Conservation (phyloP, 2,113 vertebrate genomes). For the Indicator maculatus region DNA sequence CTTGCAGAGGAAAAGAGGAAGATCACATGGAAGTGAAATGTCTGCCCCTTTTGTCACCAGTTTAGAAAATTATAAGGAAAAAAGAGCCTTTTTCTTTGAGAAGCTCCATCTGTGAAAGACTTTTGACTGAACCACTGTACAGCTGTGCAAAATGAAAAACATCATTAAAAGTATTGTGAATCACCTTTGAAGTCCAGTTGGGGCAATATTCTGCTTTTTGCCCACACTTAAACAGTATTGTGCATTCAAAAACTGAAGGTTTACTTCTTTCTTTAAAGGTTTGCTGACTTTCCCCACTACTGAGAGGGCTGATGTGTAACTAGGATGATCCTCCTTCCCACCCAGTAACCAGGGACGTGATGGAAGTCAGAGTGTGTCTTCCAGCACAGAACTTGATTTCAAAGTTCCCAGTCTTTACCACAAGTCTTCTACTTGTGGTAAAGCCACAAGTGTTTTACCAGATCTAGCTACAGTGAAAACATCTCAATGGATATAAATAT, state of each 20-base stretch:
- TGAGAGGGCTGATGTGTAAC: not conserved
- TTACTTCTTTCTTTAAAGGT: not conserved
- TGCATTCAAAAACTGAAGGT: not conserved
- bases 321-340: not conserved
- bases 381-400: slow-evolving; percentile 1
- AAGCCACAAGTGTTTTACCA: slow-evolving; percentile 57
- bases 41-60: not conserved
- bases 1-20: not conserved
- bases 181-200: not conserved
- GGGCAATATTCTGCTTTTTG: not conserved
- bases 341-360: not conserved
- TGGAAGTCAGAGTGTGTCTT: not conserved
- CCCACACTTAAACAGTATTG: not conserved
- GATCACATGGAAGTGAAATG: not conserved
- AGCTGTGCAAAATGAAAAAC: not conserved
- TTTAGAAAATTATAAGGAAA: not conserved
- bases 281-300: not conserved
- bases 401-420: slow-evolving; percentile 1
- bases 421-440: slow-evolving; percentile 31
- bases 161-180: not conserved
- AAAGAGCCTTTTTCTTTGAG: not conserved
- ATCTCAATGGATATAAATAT: slow-evolving; percentile 54
- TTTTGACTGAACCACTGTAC: not conserved
- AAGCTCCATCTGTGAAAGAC: not conserved
- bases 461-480: slow-evolving; percentile 49